Conservation (phyloP, 2,113 vertebrate genomes). For the Bostrychus sinensis region DNA sequence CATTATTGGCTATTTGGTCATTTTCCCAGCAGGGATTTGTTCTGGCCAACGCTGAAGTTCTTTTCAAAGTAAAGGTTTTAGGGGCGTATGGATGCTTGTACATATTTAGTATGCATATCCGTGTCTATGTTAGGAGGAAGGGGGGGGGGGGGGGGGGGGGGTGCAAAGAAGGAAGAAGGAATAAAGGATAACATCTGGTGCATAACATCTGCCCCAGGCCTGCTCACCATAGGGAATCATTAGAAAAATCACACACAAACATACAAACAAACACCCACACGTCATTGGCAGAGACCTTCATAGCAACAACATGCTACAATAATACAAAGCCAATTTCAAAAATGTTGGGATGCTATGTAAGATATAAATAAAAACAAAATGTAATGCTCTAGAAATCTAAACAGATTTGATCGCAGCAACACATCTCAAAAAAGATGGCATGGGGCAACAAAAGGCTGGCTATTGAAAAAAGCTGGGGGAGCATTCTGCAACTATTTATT, state of each 20-base stretch:
- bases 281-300: constrained; percentile 29
- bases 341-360: background rate
- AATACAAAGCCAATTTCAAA: constrained; percentile 13
- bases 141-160: constrained; percentile 21
- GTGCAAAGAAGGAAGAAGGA: constrained; percentile 39
- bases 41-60: background rate
- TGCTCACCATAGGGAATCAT: constrained; percentile 49
- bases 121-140: constrained; percentile 20
- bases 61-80: background rate
- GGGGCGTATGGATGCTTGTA: background rate
- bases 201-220: constrained; percentile 53
- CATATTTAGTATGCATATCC: constrained; percentile 22
- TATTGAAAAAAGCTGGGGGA: no score
- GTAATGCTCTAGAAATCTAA: background rate
- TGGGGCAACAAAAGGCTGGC: no score
- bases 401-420: no score
- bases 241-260: constrained; percentile 25
- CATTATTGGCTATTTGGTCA: constrained; percentile 14
- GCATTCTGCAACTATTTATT: no score
- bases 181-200: constrained; percentile 57
- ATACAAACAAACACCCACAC: background rate
- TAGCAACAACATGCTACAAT: constrained; percentile 20
- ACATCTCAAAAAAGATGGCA: no score
- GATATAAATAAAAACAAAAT: background rate
- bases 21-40: constrained; percentile 10